Base-by-base conservation (phyloP, 2,797 vertebrate genomes). In the Denticeps clupeoides region DNA sequence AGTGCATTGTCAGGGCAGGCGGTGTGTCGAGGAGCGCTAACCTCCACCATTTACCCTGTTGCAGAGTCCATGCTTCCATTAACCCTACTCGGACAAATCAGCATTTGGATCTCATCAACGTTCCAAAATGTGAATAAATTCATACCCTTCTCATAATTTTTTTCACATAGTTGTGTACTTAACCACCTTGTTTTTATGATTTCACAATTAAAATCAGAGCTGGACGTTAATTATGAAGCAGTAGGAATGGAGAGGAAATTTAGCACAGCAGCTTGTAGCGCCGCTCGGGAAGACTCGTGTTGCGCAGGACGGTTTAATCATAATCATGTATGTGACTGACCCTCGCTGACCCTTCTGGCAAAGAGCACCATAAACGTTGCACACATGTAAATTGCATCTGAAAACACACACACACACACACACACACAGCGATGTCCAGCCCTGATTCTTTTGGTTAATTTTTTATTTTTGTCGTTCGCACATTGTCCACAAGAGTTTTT, bases 41-140 rank as follows among this genome's bases (percentile, higher is more conserved):
- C 62, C 63, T 70, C 59, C 37, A 57, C 72, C 77, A 72, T 73
- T 78, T 79, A 74, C 71, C 56, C 70, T 69, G 75, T 75, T 76
- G 74, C 75, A 66, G 78, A 75, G 64, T 69, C 49, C 55, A 65
- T 75, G 65, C 68, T 81, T 73, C 72, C 70, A 75, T 78, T 75
- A 65, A 46, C 69, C 18, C 35, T 68, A 70, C 70, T 78, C 74
- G n/a, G n/a, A n/a, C n/a, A n/a, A n/a, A n/a, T n/a, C n/a, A n/a
- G n/a, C n/a, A n/a, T n/a, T n/a, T n/a, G n/a, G n/a, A n/a, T n/a
- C n/a, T n/a, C n/a, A n/a, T n/a, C n/a, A n/a, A n/a, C n/a, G n/a
- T n/a, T n/a, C n/a, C n/a, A n/a, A n/a, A n/a, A n/a, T n/a, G n/a
- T n/a, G n/a, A n/a, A n/a, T n/a, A n/a, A n/a, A n/a, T n/a, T n/a